Evolutionary conservation across 2,113 vertebrate genomes (phyloP).

Genomic region (Xiphorhynchus elegans): DNA sequence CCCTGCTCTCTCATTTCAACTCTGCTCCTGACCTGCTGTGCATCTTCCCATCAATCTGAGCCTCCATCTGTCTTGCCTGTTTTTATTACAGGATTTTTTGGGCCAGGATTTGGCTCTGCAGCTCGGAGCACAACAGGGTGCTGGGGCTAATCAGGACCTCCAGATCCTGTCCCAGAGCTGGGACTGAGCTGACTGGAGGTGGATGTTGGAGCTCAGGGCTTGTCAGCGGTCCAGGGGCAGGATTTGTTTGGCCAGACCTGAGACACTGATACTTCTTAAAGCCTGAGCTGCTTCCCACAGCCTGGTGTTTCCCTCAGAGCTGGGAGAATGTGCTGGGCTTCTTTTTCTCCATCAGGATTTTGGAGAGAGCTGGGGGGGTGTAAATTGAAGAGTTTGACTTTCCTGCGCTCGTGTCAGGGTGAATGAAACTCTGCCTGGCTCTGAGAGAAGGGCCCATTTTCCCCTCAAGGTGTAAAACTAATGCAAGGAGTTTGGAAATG

Average conservation of each 20-base stretch:
- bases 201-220: not conserved
- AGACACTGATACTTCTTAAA: not conserved
- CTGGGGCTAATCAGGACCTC: not conserved
- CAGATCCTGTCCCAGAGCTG: fast-evolving
- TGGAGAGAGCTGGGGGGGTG: not conserved
- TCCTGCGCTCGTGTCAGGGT: not conserved
- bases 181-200: not conserved
- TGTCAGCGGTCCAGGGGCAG: not conserved
- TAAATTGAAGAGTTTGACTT: not conserved
- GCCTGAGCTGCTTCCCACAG: not conserved
- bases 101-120: not conserved
- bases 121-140: not conserved
- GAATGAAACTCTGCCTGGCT: not conserved
- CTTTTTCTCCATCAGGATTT: not conserved
- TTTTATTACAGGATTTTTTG: not conserved
- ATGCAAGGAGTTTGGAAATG: not conserved
- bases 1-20: not conserved
- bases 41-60: not conserved
- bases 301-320: not conserved
- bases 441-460: not conserved
- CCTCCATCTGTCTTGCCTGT: slow-evolving; percentile 32
- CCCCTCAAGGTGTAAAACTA: not conserved
- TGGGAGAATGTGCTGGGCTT: not conserved
- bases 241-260: not conserved
- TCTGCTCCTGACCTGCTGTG: not conserved